A percentile compares a stretch with the other conserved stretches of the same genome.
phyloP scores from a whole-genome alignment of 1,140 invertebrate species.

The Alviniconcha marisindica region DNA sequence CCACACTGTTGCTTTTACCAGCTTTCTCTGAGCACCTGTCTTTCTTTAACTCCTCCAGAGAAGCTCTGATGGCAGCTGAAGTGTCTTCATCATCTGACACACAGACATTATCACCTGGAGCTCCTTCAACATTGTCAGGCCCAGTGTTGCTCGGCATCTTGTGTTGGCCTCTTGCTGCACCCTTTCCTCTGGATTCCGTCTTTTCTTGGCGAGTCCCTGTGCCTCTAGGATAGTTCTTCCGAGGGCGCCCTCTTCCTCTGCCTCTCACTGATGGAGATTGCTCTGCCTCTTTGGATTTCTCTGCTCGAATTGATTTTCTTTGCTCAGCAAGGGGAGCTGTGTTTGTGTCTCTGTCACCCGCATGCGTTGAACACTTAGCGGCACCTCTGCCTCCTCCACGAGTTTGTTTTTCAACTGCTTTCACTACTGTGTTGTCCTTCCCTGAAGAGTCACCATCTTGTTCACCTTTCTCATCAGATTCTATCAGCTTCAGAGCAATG shows the following conservation, averaged over 20 bases:
- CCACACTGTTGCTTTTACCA: not conserved
- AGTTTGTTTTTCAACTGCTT: too few species aligned
- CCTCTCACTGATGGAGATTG: not conserved
- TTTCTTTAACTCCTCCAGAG: not conserved
- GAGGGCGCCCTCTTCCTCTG: too few species aligned
- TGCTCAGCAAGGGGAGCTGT: not conserved
- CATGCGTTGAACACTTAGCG: too few species aligned
- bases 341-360: not conserved
- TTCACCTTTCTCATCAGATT: not conserved
- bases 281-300: not conserved
- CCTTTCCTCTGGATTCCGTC: not conserved
- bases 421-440: not conserved
- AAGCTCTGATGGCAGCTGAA: not conserved
- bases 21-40: not conserved
- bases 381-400: too few species aligned
- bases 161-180: not conserved
- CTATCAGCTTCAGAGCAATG: slow-evolving; percentile 12
- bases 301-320: not conserved
- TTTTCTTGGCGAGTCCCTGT: not conserved
- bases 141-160: not conserved
- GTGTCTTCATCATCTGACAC: slow-evolving; percentile 4
- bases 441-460: not conserved
- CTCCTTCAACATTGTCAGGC: not conserved
- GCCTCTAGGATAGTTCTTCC: not conserved
- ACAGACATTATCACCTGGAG: not conserved